These are phyloP conservation scores for Venustaconcha ellipsiformis DNA, from an alignment of 1,140 invertebrate species.

Conservation along the genomic window DNA sequence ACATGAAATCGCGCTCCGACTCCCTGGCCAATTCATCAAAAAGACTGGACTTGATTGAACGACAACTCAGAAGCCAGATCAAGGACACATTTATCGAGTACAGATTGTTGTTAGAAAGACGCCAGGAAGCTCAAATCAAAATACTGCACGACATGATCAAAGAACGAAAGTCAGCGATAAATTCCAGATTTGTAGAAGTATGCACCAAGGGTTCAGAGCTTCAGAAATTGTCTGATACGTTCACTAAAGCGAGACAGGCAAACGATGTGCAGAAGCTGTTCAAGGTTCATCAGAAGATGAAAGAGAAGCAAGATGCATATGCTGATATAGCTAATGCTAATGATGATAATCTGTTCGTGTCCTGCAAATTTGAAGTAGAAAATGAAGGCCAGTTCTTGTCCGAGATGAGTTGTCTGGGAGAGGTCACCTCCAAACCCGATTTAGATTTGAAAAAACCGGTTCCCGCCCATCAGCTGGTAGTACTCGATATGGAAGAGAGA, in stretches of 20 bases:
- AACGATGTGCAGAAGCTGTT: conserved; percentile 60
- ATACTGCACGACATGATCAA: conserved; percentile 50
- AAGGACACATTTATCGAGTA: conserved; percentile 65
- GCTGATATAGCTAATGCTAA: conserved; percentile 42
- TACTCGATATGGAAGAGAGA: conserved; percentile 52
- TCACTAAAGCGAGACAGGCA: conserved; percentile 44
- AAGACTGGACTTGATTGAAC: conserved; percentile 57
- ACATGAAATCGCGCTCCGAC: conserved; percentile 55
- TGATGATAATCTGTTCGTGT: conserved; percentile 55
- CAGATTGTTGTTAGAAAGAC: conserved; percentile 54
- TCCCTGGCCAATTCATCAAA: conserved; percentile 58
- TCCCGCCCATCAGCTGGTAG: conserved; percentile 48
- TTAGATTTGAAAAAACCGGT: conserved; percentile 49
- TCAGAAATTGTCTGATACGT: conserved; percentile 57
- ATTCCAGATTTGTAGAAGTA: conserved; percentile 53
- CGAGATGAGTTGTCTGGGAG: conserved; percentile 58
- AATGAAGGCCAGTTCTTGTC: conserved; percentile 53
- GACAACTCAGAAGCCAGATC: conserved; percentile 51
- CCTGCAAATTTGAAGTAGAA: conserved; percentile 49
- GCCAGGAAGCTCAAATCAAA: conserved; percentile 54
- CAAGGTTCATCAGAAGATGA: conserved; percentile 53
- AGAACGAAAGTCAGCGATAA: conserved; percentile 56
- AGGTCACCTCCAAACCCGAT: conserved; percentile 46
- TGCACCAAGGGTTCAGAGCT: conserved; percentile 54
- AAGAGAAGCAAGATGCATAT: conserved; percentile 52